A percentile compares a stretch with the other conserved stretches of the same genome.
Conservation (phyloP, 2,797 vertebrate species). For the Sebastes vulpes region DNA sequence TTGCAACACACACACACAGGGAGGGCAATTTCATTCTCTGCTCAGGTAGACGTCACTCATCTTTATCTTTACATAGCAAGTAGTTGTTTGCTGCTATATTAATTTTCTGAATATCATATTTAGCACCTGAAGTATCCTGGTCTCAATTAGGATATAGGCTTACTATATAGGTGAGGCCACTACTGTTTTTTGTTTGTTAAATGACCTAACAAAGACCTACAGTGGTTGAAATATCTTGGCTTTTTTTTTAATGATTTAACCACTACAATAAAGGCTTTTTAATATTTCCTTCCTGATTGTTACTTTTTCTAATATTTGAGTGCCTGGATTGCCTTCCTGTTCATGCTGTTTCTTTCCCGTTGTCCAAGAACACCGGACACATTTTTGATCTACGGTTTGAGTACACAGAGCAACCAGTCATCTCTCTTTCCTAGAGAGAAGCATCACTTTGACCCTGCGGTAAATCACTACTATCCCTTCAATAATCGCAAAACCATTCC, state of each 20-base stretch:
- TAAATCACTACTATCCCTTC: slow-evolving; percentile 58
- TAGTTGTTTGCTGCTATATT: too few species aligned
- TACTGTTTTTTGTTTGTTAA: neutral
- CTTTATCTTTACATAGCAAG: too few species aligned
- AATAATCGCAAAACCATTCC: slow-evolving; percentile 35
- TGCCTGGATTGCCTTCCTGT: neutral
- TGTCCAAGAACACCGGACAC: neutral
- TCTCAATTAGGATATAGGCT: too few species aligned
- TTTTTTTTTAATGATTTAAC: too few species aligned
- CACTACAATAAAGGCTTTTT: neutral
- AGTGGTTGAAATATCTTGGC: too few species aligned
- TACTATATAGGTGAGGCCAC: neutral
- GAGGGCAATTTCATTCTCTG: too few species aligned
- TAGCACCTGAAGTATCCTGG: too few species aligned
- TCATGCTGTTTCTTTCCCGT: neutral
- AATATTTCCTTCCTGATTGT: neutral
- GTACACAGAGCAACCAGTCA: neutral
- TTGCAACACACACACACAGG: too few species aligned
- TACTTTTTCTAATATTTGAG: neutral
- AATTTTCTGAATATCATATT: too few species aligned
- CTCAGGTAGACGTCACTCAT: too few species aligned
- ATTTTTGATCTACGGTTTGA: neutral
- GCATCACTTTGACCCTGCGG: slow-evolving; percentile 50
- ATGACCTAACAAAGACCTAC: neutral
- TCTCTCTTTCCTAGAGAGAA: neutral